Percentiles rank a stretch among this genome's conserved stretches.
Evolutionary conservation across 2,113 vertebrate genomes (phyloP).

Genomic region (Myocastor coypus): DNA sequence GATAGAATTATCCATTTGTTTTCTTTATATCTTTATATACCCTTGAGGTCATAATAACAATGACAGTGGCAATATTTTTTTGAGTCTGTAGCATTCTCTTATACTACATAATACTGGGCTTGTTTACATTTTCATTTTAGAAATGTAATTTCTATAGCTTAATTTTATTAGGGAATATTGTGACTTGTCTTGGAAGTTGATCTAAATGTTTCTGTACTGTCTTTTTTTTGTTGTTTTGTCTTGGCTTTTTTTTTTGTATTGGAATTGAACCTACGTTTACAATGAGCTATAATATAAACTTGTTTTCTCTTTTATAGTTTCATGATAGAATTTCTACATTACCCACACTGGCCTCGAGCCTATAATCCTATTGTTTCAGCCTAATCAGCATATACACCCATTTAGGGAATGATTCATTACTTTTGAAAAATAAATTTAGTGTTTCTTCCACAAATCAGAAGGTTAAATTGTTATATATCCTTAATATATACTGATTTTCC

Average conservation of each 20-base stretch:
- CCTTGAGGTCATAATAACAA: background rate
- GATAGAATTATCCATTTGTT: background rate
- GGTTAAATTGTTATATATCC: background rate
- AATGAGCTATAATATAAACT: no score
- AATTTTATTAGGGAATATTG: background rate
- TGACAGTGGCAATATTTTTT: background rate
- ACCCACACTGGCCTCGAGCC: fast-evolving
- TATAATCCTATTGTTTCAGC: background rate
- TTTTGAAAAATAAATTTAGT: background rate
- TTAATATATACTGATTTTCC: background rate
- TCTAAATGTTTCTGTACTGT: background rate
- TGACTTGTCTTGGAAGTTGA: background rate
- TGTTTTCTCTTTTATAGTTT: background rate
- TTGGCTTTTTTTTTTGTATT: background rate
- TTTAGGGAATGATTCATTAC: background rate
- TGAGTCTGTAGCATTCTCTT: background rate
- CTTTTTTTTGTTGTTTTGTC: no score
- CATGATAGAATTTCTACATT: background rate
- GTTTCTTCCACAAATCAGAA: background rate
- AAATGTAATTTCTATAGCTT: background rate
- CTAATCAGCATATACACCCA: background rate
- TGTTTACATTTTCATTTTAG: background rate
- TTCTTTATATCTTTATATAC: background rate
- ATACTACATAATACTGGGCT: background rate
- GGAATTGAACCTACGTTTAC: background rate